A percentile compares a stretch with the other conserved stretches of the same genome.
phyloP scores from a whole-genome alignment of 2,113 vertebrate species.

The Grallaria varia region DNA sequence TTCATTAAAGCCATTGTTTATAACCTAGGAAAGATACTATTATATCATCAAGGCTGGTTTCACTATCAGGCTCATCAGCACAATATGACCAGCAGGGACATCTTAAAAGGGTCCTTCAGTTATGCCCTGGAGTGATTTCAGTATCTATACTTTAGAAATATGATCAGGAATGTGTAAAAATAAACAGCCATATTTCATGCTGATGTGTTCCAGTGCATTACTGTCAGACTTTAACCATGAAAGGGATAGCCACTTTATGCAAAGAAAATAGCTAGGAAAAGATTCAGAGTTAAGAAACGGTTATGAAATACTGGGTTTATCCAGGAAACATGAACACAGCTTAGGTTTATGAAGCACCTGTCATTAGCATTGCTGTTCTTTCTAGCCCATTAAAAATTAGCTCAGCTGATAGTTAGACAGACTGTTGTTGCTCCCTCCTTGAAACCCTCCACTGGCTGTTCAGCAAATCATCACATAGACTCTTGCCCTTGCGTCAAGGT shows the following conservation, averaged over 20 bases:
- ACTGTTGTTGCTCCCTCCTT: not conserved
- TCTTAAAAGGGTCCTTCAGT: slow-evolving; percentile 39
- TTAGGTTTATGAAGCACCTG: not conserved
- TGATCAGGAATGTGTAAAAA: slow-evolving; percentile 59
- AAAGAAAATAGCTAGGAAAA: not conserved
- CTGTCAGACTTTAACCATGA: slow-evolving; percentile 31
- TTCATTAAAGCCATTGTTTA: slow-evolving; percentile 62
- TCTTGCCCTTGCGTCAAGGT: not conserved
- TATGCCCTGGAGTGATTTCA: slow-evolving; percentile 51
- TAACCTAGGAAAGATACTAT: not conserved
- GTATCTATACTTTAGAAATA: slow-evolving; percentile 52
- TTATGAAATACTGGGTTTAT: slow-evolving; percentile 10
- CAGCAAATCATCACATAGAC: not conserved
- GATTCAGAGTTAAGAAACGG: not conserved
- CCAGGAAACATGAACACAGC: not conserved
- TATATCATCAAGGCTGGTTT: slow-evolving; percentile 32
- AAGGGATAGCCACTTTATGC: slow-evolving; percentile 14
- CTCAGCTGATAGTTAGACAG: not conserved
- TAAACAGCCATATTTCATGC: slow-evolving; percentile 29
- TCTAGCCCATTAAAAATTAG: not conserved
- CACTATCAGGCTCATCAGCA: slow-evolving; percentile 15
- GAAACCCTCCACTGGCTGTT: not conserved
- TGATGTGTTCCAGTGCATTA: slow-evolving; percentile 35
- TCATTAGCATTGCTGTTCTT: not conserved
- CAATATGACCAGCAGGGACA: not conserved